These are phyloP conservation scores for Hestina assimilis DNA, from an alignment of 1,140 invertebrate genomes.

Conservation along the genomic window DNA sequence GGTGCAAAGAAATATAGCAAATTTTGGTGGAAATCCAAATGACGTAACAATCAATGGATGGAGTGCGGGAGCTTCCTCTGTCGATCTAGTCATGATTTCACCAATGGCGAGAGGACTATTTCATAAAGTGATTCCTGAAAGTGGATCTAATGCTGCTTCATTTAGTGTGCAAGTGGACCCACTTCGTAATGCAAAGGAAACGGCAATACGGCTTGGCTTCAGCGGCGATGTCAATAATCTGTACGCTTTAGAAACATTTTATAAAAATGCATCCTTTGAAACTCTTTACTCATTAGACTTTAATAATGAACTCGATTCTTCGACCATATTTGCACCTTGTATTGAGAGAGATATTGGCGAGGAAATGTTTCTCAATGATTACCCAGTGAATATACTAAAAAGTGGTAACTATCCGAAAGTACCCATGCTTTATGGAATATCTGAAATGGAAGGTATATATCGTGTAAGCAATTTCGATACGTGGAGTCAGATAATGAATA, in stretches of 20 bases:
- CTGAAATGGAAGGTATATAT: conserved; percentile 39
- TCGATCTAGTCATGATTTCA: conserved; percentile 36
- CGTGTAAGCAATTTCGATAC: conserved; percentile 23
- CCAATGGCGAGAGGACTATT: conserved; percentile 36
- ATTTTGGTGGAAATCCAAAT: conserved; percentile 45
- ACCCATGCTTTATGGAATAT: conserved; percentile 35
- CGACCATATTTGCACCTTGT: conserved; percentile 36
- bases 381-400: conserved; percentile 36
- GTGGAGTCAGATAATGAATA: conserved; percentile 33
- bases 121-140: conserved; percentile 41
- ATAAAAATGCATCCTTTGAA: conserved; percentile 24
- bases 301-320: conserved; percentile 18
- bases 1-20: conserved; percentile 41
- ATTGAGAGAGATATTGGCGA: conserved; percentile 31
- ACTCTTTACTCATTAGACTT: neutral
- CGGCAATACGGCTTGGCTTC: conserved; percentile 28
- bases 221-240: conserved; percentile 30
- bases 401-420: conserved; percentile 35
- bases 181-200: conserved; percentile 26
- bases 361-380: conserved; percentile 31
- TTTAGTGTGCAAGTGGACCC: conserved; percentile 37
- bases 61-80: conserved; percentile 39
- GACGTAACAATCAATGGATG: conserved; percentile 42
- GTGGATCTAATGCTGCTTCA: conserved; percentile 23
- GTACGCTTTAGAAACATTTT: conserved; percentile 38